Conservation (phyloP, 2,797 vertebrate genomes). For the Protonibea diacanthus region DNA sequence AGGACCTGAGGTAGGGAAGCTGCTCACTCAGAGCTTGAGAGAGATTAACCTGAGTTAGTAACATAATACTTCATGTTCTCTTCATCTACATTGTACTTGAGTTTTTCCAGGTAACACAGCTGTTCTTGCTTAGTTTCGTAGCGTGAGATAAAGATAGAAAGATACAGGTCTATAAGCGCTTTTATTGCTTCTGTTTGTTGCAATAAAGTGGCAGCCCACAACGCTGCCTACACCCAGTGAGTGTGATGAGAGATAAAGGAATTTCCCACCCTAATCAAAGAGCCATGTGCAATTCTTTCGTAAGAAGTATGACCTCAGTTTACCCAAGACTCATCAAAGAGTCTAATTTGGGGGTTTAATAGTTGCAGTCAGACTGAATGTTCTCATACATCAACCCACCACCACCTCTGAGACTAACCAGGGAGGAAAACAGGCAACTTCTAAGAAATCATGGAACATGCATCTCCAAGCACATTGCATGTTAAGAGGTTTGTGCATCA, state of each 20-base stretch:
- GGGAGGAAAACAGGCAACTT: not conserved
- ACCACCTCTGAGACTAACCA: not conserved
- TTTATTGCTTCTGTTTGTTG: not conserved
- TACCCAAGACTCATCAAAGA: not conserved
- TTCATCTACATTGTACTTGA: too few species aligned
- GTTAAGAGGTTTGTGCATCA: not conserved
- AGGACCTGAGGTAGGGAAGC: slow-evolving; percentile 78
- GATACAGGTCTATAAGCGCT: too few species aligned
- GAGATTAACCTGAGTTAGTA: not conserved
- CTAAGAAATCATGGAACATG: not conserved
- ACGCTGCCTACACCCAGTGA: not conserved
- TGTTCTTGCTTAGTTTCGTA: not conserved
- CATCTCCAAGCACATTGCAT: not conserved
- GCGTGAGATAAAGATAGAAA: too few species aligned
- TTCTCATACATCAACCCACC: not conserved
- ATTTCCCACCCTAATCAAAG: accelerated
- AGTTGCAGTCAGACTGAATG: not conserved
- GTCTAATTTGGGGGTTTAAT: accelerated
- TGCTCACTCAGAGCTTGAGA: slow-evolving; percentile 74
- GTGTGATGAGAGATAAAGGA: not conserved
- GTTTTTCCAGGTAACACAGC: not conserved
- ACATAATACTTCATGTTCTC: not conserved
- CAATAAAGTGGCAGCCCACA: not conserved
- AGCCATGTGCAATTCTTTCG: not conserved
- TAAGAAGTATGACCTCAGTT: not conserved